These are phyloP conservation scores for Drosophila tani DNA, from an alignment of 1,140 invertebrate species.

Conservation along the genomic window DNA sequence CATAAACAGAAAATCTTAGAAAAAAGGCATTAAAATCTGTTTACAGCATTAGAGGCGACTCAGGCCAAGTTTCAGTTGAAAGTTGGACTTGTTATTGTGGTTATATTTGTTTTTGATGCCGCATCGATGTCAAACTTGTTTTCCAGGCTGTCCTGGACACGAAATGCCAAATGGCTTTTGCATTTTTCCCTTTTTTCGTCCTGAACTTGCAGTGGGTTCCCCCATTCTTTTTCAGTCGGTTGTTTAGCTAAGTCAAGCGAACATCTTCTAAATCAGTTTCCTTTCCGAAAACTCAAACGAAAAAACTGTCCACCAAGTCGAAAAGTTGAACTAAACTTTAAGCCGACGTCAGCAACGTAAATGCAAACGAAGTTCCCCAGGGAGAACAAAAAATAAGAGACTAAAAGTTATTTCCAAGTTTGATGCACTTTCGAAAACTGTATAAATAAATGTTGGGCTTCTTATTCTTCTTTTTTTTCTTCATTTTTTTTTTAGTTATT, in stretches of 20 bases:
- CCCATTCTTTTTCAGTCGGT: conserved; percentile 29
- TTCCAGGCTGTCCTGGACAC: conserved; percentile 28
- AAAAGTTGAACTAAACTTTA: conserved; percentile 63
- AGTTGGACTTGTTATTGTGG: conserved; percentile 50
- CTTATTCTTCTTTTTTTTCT: neutral
- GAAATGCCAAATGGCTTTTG: conserved; percentile 40
- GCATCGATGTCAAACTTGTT: conserved; percentile 63
- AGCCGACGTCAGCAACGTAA: conserved; percentile 53
- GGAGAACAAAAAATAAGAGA: conserved; percentile 22
- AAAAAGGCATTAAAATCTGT: conserved; percentile 30
- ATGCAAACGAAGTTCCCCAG: conserved; percentile 43
- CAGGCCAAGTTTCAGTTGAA: conserved; percentile 20
- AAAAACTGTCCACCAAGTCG: conserved; percentile 63
- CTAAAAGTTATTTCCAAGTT: conserved; percentile 59
- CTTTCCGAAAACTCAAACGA: conserved; percentile 41
- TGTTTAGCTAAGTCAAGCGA: conserved; percentile 48
- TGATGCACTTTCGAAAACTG: conserved; percentile 55
- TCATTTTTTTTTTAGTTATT: neutral
- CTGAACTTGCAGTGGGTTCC: conserved; percentile 6
- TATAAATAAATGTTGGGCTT: conserved; percentile 42
- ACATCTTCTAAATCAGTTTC: conserved; percentile 62
- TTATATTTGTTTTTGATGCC: conserved; percentile 42
- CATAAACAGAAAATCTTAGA: neutral
- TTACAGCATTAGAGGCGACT: conserved; percentile 25
- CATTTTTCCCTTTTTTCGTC: neutral